A percentile compares a stretch with the other conserved stretches of the same genome.
Conservation (phyloP, 2,797 vertebrate genomes). For the Sebastes diaconus region DNA sequence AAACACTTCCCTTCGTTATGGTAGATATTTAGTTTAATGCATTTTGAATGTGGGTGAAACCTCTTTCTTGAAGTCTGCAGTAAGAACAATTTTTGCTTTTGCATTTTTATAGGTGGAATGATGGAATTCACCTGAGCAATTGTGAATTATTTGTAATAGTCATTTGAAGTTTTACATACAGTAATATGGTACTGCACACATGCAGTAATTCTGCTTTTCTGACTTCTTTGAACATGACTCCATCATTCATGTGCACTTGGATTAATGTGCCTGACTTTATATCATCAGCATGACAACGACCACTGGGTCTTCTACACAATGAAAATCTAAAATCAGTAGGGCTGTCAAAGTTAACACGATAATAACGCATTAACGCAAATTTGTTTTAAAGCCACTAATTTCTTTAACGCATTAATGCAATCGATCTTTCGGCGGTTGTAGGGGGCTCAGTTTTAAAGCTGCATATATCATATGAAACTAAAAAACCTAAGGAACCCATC, state of each 20-base stretch:
- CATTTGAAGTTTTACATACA: not conserved
- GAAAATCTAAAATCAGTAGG: not conserved
- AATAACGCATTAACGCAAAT: too few species aligned
- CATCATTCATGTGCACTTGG: not conserved
- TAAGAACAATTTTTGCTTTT: not conserved
- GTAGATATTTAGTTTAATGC: not conserved
- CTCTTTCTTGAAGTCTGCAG: not conserved
- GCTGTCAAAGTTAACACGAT: too few species aligned
- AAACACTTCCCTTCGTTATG: constrained; percentile 1
- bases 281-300: not conserved
- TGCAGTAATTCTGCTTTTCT: not conserved
- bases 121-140: not conserved
- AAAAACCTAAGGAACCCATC: too few species aligned
- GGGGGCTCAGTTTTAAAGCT: too few species aligned
- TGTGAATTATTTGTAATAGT: not conserved
- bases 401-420: too few species aligned
- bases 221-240: not conserved
- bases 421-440: too few species aligned
- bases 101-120: not conserved
- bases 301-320: not conserved
- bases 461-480: too few species aligned
- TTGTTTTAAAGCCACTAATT: too few species aligned
- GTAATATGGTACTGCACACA: not conserved
- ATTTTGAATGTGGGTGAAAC: constrained; percentile 8
- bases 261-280: not conserved